Conservation (phyloP, 2,113 vertebrate genomes). For the Cairina moschata region DNA sequence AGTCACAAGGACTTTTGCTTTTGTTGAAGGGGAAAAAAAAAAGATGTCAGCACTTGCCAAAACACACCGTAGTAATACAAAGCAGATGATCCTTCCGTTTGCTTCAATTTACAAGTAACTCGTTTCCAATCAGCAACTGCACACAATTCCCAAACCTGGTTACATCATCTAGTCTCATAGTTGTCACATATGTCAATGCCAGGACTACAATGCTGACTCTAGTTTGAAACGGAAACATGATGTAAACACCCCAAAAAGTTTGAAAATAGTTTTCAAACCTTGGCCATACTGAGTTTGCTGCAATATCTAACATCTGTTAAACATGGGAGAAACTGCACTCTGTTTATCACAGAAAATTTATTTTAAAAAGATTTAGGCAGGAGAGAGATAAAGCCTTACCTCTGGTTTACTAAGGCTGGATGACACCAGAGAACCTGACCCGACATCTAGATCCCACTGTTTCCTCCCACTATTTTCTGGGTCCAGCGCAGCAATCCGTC, state of each 20-base stretch:
- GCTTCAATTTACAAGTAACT: constrained; percentile 24
- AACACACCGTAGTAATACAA: constrained; percentile 10
- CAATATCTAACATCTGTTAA: not conserved
- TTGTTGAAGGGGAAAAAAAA: not conserved
- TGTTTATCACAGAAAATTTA: not conserved
- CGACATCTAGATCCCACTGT: constrained; percentile 97
- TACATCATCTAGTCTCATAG: constrained; percentile 39
- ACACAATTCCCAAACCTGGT: constrained; percentile 17
- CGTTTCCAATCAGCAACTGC: not conserved
- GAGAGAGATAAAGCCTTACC: constrained; percentile 77
- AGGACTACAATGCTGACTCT: constrained; percentile 29
- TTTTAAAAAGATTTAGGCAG: not conserved
- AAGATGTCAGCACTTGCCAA: not conserved
- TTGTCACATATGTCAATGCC: not conserved
- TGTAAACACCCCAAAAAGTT: constrained; percentile 3
- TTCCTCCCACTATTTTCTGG: constrained; percentile 92
- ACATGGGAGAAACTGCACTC: not conserved
- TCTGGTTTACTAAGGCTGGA: constrained; percentile 97
- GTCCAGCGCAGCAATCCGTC: constrained; percentile 93
- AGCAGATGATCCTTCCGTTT: constrained; percentile 25
- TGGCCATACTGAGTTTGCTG: not conserved
- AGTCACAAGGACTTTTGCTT: constrained; percentile 40
- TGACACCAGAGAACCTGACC: constrained; percentile 93
- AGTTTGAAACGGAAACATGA: constrained; percentile 38
- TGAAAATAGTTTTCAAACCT: not conserved